Conservation (phyloP, 2,113 vertebrate species). For the Rhinolophus sinicus region DNA sequence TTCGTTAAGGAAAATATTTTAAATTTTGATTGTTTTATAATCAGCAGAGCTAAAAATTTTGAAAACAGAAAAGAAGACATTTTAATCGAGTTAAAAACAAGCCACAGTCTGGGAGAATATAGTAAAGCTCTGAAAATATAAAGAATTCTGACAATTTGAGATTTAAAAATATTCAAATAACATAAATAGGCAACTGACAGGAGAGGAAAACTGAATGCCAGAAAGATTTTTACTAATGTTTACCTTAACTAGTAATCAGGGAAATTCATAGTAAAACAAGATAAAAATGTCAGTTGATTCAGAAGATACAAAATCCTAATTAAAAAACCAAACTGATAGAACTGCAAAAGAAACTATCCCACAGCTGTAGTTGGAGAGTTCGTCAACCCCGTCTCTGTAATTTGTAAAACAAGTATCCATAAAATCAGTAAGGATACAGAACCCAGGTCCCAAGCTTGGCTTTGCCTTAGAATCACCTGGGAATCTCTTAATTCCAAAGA, state of each 20-base stretch:
- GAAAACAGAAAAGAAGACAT: background rate
- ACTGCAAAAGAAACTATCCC: background rate
- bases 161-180: background rate
- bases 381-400: background rate
- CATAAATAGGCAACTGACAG: background rate
- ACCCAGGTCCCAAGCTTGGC: background rate
- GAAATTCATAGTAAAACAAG: background rate
- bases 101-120: background rate
- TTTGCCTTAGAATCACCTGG: background rate
- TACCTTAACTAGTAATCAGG: background rate
- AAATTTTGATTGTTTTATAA: background rate
- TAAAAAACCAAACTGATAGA: background rate
- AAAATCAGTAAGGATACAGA: background rate
- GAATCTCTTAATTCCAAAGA: background rate
- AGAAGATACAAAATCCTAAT: background rate
- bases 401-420: background rate
- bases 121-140: constrained; percentile 8
- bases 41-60: background rate
- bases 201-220: background rate
- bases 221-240: background rate
- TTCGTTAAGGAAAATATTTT: background rate
- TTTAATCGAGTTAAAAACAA: background rate
- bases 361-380: background rate
- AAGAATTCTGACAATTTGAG: background rate
- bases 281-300: background rate